Base-by-base conservation (phyloP, 2,113 vertebrate species). In the Panurus biarmicus region DNA sequence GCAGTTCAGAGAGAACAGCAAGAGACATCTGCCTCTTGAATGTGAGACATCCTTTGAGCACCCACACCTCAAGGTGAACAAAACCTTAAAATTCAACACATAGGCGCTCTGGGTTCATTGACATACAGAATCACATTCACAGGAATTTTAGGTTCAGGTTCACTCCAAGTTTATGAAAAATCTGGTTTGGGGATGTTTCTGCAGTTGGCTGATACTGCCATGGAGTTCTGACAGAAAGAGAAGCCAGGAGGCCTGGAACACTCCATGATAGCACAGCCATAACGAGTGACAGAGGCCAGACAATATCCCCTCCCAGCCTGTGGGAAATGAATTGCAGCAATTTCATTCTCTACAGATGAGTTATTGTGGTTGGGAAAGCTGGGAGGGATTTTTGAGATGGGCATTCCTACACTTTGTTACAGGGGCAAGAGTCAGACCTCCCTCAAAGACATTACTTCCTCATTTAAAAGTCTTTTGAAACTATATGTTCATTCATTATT, bases 341-440 rank as follows among this genome's bases (percentile, higher is more conserved):
- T 75, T 65, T n/a, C 45, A 22, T 25, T 6, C 10, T 15, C 45
- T 33, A 1, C 1, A 38, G 16, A 21, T 24, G 48, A 35, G 5
- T 12, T 51, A 65, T 35, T 62, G 9, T 21, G 40, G 10, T 14
- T 61, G 47, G 21, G 11, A 35, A 65, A 79, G 7, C 44, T 35
- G 24, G 24, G 60, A 61, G 21, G 76, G 45, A 11, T 76, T 79
- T 76, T 47, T 36, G 19, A 89, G 47, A 21, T 58, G 33, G 26
- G 12, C 70, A 14, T 16, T 67, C 26, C 54, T 38, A 45, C 15
- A 7, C 44, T 85, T 51, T 0, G 0, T 38, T 33, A 14, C 0
- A 1, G 23, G 31, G 14, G 12, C 22, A 69, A 91, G 66, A 9
- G 38, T 29, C 79, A 56, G 29, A 51, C 9, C 12, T 25, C 12